Evolutionary conservation across 2,888 invertebrate species (phyloP), one percentile per base, ranked within the genome.

Genomic region (Muscina levida): DNA sequence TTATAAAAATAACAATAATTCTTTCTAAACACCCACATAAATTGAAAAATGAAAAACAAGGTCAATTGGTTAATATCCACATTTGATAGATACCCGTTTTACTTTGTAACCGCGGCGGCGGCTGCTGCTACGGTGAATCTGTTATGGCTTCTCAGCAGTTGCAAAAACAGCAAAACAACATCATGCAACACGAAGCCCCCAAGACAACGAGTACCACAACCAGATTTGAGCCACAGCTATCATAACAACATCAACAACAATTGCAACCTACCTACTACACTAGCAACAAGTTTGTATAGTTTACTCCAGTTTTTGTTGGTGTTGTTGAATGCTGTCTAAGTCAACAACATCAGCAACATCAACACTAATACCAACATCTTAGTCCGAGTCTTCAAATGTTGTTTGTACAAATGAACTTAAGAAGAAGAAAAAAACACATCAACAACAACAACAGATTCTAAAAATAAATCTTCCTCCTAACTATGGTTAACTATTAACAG

Each of bases 11-110:
- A 76, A 57, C 57, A 17, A 80, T 77, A 76, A 80, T 19, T 80
- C 73, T 73, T 73, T 15, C 15, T 51, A 80, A 77, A 77, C 80
- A 80, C 80, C 80, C 80, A 80, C 80, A 80, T 80, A 80, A 80
- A 77, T 77, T 73, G 65, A 62, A 77, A 70, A 74, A 72, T 72
- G 67, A 72, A 74, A 81, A 81, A 81, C 77, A 77, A 81, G 80
- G 80, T 81, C 80, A 77, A 77, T 81, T 77, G 80, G 77, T 72
- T 76, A n/a, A 65, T 46, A 46, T 10, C 62, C 42, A 53, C 57
- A 37, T 59, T 62, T 42, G 62, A 42, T 42, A 62, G 62, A 62
- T 62, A 62, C 62, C 62, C 62, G 62, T 62, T 62, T 62, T 62
- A 42, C 11, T 1, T 4, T 39, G 22, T 62, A 11, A 42, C 13